Percentiles rank a stretch among this genome's conserved stretches.
Conservation (phyloP, 2,888 invertebrate genomes). For the Cephalotes varians region DNA sequence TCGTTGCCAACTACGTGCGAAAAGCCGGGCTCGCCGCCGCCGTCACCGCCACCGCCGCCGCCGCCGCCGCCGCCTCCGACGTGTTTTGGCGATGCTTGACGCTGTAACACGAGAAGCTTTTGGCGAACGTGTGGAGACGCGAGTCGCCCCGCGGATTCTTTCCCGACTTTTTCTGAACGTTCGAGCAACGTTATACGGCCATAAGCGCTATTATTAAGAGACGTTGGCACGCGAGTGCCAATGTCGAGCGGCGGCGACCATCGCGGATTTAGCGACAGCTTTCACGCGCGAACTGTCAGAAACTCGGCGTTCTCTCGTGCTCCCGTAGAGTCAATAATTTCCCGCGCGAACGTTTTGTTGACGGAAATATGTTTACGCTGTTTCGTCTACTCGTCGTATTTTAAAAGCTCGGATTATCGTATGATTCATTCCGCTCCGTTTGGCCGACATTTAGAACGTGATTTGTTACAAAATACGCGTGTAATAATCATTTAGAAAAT, state of each 20-base stretch:
- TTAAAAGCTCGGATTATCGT: constrained; percentile 4
- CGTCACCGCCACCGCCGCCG: constrained; percentile 21
- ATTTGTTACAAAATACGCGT: background rate
- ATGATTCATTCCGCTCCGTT: background rate
- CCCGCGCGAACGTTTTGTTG: background rate
- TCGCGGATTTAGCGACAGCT: background rate
- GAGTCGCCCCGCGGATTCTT: constrained; percentile 43
- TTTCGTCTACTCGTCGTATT: background rate
- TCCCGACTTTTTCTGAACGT: constrained; percentile 58
- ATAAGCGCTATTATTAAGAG: constrained; percentile 45
- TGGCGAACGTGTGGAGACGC: constrained; percentile 63
- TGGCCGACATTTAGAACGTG: background rate
- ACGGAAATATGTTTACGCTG: background rate
- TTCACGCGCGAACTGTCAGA: constrained; percentile 36
- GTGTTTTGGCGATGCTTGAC: constrained; percentile 80
- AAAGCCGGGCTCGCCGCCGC: constrained; percentile 72
- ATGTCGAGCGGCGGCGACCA: constrained; percentile 16
- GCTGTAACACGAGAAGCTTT: constrained; percentile 81
- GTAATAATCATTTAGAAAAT: background rate
- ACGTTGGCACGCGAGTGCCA: constrained; percentile 31
- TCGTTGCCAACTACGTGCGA: constrained; percentile 83
- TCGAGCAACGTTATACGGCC: constrained; percentile 10
- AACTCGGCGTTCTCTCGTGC: background rate
- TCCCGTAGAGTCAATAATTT: background rate
- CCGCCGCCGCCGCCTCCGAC: constrained; percentile 55